phyloP scores from a whole-genome alignment of 2,888 invertebrate species.

The Ashinkailepas kermadecensis region DNA sequence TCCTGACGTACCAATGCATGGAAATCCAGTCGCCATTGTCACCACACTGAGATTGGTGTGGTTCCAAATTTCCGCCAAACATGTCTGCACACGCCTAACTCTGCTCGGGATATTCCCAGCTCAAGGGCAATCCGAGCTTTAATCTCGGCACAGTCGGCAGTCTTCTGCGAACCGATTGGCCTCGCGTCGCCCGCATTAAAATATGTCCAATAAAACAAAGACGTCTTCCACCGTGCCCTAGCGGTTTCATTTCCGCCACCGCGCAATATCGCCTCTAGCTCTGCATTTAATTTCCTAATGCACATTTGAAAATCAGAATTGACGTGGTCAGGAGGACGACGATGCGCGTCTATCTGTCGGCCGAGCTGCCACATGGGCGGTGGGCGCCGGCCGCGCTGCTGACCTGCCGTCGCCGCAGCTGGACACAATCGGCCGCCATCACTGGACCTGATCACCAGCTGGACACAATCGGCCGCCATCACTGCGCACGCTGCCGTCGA shows the following conservation, averaged over 20 bases:
- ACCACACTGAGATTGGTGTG: neutral
- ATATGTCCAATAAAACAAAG: slow-evolving; percentile 22
- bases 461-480: neutral
- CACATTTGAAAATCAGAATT: slow-evolving; percentile 19
- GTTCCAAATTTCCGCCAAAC: slow-evolving; percentile 1
- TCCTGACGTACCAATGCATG: neutral
- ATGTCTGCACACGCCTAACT: neutral
- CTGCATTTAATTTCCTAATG: slow-evolving; percentile 20
- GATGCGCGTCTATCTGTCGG: neutral
- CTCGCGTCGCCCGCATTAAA: slow-evolving; percentile 4
- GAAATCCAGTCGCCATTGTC: neutral
- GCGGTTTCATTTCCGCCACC: slow-evolving; percentile 17
- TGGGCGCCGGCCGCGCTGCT: neutral
- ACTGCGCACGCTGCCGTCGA: neutral
- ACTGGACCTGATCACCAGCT: too few relatives aligned
- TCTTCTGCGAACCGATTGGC: slow-evolving; percentile 5
- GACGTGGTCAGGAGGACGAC: neutral
- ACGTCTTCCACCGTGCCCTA: slow-evolving; percentile 4
- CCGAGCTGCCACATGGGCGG: neutral
- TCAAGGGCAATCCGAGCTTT: neutral
- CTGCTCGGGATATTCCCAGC: neutral
- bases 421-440: neutral
- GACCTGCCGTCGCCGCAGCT: neutral
- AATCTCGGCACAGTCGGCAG: neutral
- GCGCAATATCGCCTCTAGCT: slow-evolving; percentile 15